Base-by-base conservation (phyloP, 2,113 vertebrate genomes). In the Herpetotheres cachinnans region DNA sequence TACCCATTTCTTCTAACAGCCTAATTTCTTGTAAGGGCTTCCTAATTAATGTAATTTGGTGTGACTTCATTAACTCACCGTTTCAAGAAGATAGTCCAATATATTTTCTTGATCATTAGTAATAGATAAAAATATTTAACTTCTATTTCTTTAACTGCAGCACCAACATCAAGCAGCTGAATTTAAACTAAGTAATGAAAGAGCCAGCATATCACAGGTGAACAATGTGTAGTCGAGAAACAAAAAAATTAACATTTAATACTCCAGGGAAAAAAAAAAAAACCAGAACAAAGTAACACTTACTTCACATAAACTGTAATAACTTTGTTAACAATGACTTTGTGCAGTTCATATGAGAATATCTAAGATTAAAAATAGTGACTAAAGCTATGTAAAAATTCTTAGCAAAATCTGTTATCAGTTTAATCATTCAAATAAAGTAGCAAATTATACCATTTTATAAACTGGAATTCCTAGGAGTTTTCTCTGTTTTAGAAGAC, bases 81-180 rank as follows among this genome's bases (percentile, higher is more conserved):
- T 85, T 84, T 91, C 47, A 61, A 93, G 74, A 82, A 86, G 44
- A 86, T 84, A 58, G 13, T 86, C 46, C 50, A 56, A 34, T 94
- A 32, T 85, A 67, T 95, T 87, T 84, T 95, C 40, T 90, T 94
- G 77, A 74, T 93, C 65, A 58, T 63, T 47, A 55, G 47, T 86
- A 69, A 54, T 36, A 69, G 90, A 90, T 92, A 96, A 93, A 93
- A 91, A 93, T 89, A 91, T 22, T 61, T 90, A 80, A 73, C 66
- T 92, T 92, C 34, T 54, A 20, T 74, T 88, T 50, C 84, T 95
- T 91, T 86, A 79, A 86, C 59, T 81, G 72, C 46, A 52, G 52
- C 73, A 77, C 44, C 47, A 67, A 44, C n/a, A 49, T 94, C 52
- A 83, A 90, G 49, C 42, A 92, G 70, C 46, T 91, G 63, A 63